phyloP scores from a whole-genome alignment of 1,140 invertebrate genomes.

The Latrodectus geometricus region DNA sequence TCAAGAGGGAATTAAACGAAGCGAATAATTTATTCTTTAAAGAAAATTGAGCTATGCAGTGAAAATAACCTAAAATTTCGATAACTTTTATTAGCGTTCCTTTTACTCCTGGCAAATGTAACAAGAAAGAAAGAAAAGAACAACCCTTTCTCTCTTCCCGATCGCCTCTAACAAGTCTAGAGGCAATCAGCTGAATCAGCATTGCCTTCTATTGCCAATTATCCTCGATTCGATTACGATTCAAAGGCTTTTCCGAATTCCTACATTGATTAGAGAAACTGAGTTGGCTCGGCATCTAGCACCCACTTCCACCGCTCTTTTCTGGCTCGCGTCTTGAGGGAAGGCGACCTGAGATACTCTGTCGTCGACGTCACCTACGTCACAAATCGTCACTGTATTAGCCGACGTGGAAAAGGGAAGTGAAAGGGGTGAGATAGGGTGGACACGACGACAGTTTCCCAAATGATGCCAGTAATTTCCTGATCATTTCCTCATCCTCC shows the following conservation, averaged over 20 bases:
- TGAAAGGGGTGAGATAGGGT: background rate
- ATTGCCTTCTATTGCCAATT: slow-evolving; percentile 53
- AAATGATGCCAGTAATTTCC: slow-evolving; percentile 40
- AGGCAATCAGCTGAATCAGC: slow-evolving; percentile 36
- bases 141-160: too few species aligned
- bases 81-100: too few species aligned
- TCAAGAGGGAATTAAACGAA: too few species aligned
- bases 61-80: too few species aligned
- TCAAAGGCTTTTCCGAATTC: slow-evolving; percentile 47
- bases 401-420: background rate
- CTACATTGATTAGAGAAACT: slow-evolving; percentile 35
- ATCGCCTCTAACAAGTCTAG: background rate
- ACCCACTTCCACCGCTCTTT: slow-evolving; percentile 12
- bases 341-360: background rate
- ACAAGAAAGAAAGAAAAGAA: background rate
- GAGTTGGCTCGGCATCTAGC: slow-evolving; percentile 42
- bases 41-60: too few species aligned
- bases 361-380: background rate
- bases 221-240: slow-evolving; percentile 54
- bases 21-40: too few species aligned
- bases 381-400: background rate
- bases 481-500: slow-evolving; percentile 18
- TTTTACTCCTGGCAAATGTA: too few species aligned
- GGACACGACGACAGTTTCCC: slow-evolving; percentile 12
- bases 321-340: slow-evolving; percentile 16